Evolutionary conservation across 2,797 vertebrate genomes (phyloP), one percentile per base, ranked within the genome.

Genomic region (Gymnothorax reevesii): DNA sequence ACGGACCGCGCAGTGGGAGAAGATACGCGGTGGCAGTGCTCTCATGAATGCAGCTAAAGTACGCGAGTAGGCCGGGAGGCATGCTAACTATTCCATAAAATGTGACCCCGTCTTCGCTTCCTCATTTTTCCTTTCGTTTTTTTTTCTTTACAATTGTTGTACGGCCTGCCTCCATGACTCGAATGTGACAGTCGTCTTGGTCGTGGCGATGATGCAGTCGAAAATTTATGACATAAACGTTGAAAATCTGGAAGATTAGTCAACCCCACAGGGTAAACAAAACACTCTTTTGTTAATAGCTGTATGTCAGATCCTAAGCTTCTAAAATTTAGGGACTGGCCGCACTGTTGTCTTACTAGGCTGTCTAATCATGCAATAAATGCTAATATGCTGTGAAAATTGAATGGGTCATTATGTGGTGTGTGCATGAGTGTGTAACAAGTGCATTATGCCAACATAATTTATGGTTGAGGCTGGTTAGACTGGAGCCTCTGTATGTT

Each of bases 1-100:
- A 95, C 97, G 95, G 97, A 95, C 94, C 94, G 93, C 93, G 92
- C 92, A 92, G 97, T 96, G 93, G 96, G 96, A 96, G 95, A 95
- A 92, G 93, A 90, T 92, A 90, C 91, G 88, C 92, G 90, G 92
- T 90, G 91, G 91, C 94, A 92, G 93, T 55, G 93, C 87, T 93
- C 91, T 90, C 92, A 60, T 95, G 94, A 96, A 97, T 98, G 97
- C 95, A 93, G 95, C 94, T 95, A 94, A 96, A 96, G 95, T 92
- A 93, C 89, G 89, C 90, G 92, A 88, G 98, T 98, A 96, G 98
- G 98, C 93, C 90, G 95, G 86, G 49, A 93, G 95, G 95, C 94
- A 98, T 95, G 96, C 94, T 91, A 95, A 95, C 95, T 94, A 97
- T 97, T 95, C 91, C 88, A 87, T 82, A 55, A 89, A 90, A 90